Evolutionary conservation across 92 coral and sea anemone genomes (phyloP), one percentile per base, ranked within the genome.

Genomic region (Metridium senile): DNA sequence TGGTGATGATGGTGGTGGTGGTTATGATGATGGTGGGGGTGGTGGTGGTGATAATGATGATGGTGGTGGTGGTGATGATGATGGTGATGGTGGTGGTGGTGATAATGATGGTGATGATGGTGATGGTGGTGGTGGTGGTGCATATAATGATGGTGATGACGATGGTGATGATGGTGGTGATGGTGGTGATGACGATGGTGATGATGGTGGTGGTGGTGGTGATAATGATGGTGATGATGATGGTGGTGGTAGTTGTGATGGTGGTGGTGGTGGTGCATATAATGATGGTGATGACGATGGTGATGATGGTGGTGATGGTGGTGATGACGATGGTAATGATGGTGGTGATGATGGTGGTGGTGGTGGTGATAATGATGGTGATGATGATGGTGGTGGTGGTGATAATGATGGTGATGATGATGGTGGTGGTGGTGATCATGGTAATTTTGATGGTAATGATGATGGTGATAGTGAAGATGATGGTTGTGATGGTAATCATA

Each of bases 301-400:
- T 39, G 49, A 39, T 39, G 49, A 6, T 39, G n/a, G n/a, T n/a
- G n/a, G n/a, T n/a, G n/a, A n/a, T n/a, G n/a, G n/a, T n/a, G 92
- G 98, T 94, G 70, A 43, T 66, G 9, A 31, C 23, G 6, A 39
- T 6, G 49, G 49, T 39, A 13, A 57, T 23, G 22, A 11, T 8
- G 47, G 33, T 30, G 31, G 20, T 26, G 16, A 27, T 76, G 29
- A 47, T 47, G 33, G 0, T n/a, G n/a, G n/a, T n/a, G 11, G 27
- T 22, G 92, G 98, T 94, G 70, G 33, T 66, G 9, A 31, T 21
- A 4, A 39, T 6, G 49, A 13, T 39, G 49, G 47, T 23, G 22
- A 11, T 8, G 47, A 31, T 30, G 31, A 26, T 26, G 16, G 20
- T 76, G 29, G 33, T 47, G 33, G 27, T 22, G 92, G 98, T 94